Base-by-base conservation (phyloP, 2,113 vertebrate species). In the Anhinga anhinga region DNA sequence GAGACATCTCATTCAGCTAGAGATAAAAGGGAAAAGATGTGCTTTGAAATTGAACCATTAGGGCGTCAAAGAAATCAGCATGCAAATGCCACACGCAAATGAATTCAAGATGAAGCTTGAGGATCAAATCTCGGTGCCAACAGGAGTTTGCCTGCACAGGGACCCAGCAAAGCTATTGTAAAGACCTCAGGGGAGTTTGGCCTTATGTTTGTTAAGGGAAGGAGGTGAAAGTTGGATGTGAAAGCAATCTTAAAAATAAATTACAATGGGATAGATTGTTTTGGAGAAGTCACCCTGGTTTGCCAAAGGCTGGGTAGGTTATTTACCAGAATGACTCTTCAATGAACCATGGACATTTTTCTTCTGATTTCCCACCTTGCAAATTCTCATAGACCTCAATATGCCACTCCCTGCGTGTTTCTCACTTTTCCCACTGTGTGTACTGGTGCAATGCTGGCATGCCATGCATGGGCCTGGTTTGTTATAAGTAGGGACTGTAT, bases 11-110 rank as follows among this genome's bases (percentile, higher is more conserved):
- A 97, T 98, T 98, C 97, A 97, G 97, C 93, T 81, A 44, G 72
- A 98, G 98, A 98, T 98, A 98, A 98, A 98, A 98, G 97, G 89
- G 96, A 95, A 38, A 95, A 97, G 97, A 98, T 97, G 98, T 92
- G 97, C 98, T 98, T 98, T 98, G 98, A 98, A 98, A 98, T 95
- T 12, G 93, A 98, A 95, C 98, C 97, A 77, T 96, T 52, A 86
- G 96, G 97, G 91, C 80, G 52, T 94, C 97, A 95, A 90, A 96
- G 98, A 95, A 97, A 97, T 55, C 97, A 96, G 96, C 98, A 98
- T 97, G 97, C 96, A 96, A 98, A 98, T 98, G 96, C 95, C 97
- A 97, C 97, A 96, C 96, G 40, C 94, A 98, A 93, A 98, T 90
- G 97, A 97, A 80, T 94, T 97, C 91, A 84, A 93, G 97, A 96